Percentiles rank a stretch among this genome's conserved stretches.
Evolutionary conservation across 1,140 invertebrate genomes (phyloP).

Genomic region (Panagrolaimus sp.): DNA sequence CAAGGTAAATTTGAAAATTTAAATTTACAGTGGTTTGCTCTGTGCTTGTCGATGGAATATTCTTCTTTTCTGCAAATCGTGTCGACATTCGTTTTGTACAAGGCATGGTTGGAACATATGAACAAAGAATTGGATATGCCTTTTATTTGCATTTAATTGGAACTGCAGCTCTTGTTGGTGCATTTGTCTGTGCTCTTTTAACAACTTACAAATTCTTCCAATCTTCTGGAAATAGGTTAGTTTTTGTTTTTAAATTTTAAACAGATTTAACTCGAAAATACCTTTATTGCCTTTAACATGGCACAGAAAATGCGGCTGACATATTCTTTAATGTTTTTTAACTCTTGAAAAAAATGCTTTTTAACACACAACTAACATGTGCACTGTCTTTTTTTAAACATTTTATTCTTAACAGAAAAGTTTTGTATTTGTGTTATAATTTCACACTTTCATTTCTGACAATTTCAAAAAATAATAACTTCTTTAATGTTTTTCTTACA

Average conservation of each 20-base stretch:
- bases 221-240: conserved; percentile 33
- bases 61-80: conserved; percentile 57
- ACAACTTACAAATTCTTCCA: conserved; percentile 58
- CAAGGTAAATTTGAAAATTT: not conserved
- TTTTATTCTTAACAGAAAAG: no score
- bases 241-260: not conserved
- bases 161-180: conserved; percentile 47
- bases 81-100: conserved; percentile 57
- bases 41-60: conserved; percentile 55
- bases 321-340: no score
- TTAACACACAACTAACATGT: no score
- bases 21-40: conserved; percentile 48
- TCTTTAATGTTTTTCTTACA: not conserved
- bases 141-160: conserved; percentile 56
- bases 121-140: conserved; percentile 55
- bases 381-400: no score
- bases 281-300: no score
- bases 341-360: no score
- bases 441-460: not conserved
- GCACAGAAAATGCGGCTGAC: no score
- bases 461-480: not conserved
- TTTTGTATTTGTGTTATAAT: no score
- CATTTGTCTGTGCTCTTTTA: conserved; percentile 47
- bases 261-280: no score
- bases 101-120: conserved; percentile 48